These are phyloP conservation scores for Artibeus jamaicensis DNA, from an alignment of 2,797 vertebrate species.

Conservation along the genomic window DNA sequence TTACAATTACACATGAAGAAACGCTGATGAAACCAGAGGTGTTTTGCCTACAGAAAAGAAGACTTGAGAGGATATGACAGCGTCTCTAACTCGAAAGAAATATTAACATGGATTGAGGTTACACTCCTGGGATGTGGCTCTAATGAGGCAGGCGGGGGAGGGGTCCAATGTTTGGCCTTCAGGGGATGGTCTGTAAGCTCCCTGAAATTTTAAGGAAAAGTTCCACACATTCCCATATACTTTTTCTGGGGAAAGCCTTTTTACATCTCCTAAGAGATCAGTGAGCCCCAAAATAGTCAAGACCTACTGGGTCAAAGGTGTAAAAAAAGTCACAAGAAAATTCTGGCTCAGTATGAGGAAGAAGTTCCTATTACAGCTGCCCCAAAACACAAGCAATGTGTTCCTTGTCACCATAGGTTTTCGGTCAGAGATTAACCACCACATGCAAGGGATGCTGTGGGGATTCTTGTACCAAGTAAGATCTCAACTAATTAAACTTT, in stretches of 20 bases:
- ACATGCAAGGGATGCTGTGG: not conserved
- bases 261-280: not conserved
- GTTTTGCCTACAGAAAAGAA: not conserved
- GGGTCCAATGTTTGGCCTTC: not conserved
- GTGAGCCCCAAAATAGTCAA: not conserved
- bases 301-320: not conserved
- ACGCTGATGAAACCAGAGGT: not conserved
- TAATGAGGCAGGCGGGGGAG: not conserved
- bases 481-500: not conserved
- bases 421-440: not conserved
- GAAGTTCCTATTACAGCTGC: not conserved
- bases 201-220: not conserved
- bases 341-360: constrained; percentile 29
- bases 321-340: not conserved
- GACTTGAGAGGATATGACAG: not conserved
- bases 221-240: not conserved
- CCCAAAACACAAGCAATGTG: not conserved
- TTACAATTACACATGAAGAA: not conserved
- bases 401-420: not conserved
- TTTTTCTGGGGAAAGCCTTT: constrained; percentile 14
- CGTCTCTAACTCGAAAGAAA: constrained; percentile 26
- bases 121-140: not conserved
- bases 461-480: not conserved
- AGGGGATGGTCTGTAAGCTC: not conserved
- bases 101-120: not conserved